Base-by-base conservation (phyloP, 2,888 invertebrate species). In the Helicoverpa assulta region DNA sequence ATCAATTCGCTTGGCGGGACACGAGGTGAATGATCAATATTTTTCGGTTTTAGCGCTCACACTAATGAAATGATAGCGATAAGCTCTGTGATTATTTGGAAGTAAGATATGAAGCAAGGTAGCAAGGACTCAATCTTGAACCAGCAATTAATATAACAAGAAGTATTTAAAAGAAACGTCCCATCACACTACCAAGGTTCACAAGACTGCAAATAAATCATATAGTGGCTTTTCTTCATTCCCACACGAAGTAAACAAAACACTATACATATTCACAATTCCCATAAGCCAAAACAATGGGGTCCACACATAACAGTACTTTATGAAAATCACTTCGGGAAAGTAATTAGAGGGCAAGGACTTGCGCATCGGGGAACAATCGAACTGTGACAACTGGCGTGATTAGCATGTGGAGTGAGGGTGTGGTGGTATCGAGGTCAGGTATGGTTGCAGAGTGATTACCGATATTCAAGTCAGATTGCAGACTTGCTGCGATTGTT, bases 321-420 rank as follows among this genome's bases (percentile, higher is more conserved):
- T 80, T 80, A 85, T 79, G 85, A 83, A 85, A 84, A 86, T 87
- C 76, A 76, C 75, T 76, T 84, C 84, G 84, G 82, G 59, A 76
- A 80, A 82, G 82, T 85, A 84, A 85, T 84, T 79, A 82, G 78
- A 84, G 85, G 82, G 84, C 75, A 67, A 58, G 67, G 80, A 68
- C 68, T 67, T 71, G 82, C 70, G 74, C 81, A 83, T 79, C 78
- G 70, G 19, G 72, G 67, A 82, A 85, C 88, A 86, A 88, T 88
- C 86, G 88, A 85, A 85, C 83, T 85, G 87, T 81, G 73, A 70
- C 77, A 82, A 78, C 70, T 80, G 73, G 68, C 72, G 77, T 68
- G 71, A 85, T 88, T 88, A 85, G 85, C 88, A 86, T 88, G 76
- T 73, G 80, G 81, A 85, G 80, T 55, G 76, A 78, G 70, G 73